These are phyloP conservation scores for Crossocerus cetratus DNA, from an alignment of 2,888 invertebrate species.

Conservation along the genomic window DNA sequence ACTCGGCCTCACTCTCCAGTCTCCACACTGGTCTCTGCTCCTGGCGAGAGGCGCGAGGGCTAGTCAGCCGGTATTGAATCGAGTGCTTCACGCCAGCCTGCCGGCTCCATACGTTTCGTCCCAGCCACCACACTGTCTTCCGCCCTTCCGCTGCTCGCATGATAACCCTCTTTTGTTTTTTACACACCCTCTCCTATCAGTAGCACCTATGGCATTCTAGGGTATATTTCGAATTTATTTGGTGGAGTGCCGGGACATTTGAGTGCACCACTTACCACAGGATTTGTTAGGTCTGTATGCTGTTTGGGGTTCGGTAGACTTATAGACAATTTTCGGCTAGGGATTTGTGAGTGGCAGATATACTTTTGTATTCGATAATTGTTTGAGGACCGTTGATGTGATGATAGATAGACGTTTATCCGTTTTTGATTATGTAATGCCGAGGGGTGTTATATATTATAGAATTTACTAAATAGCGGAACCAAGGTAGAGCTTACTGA, in stretches of 20 bases:
- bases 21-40: neutral
- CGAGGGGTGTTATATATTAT: too few relatives aligned
- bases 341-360: too few relatives aligned
- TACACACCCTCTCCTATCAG: conserved; percentile 18
- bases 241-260: neutral
- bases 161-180: conserved; percentile 25
- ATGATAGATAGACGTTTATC: too few relatives aligned
- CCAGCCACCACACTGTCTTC: conserved; percentile 47
- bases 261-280: too few relatives aligned
- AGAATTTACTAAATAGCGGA: too few relatives aligned
- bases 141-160: neutral
- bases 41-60: neutral
- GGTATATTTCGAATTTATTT: neutral
- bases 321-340: too few relatives aligned
- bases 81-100: conserved; percentile 70
- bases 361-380: too few relatives aligned
- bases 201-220: neutral
- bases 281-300: too few relatives aligned
- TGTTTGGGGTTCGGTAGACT: too few relatives aligned
- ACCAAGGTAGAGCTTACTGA: too few relatives aligned
- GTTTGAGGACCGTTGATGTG: too few relatives aligned
- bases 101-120: conserved; percentile 63
- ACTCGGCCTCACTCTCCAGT: conserved; percentile 20
- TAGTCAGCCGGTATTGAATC: conserved; percentile 62
- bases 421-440: too few relatives aligned